A percentile compares a stretch with the other conserved stretches of the same genome.
Conservation (phyloP, 2,113 vertebrate species). For the Ptilorrhoa leucosticta region DNA sequence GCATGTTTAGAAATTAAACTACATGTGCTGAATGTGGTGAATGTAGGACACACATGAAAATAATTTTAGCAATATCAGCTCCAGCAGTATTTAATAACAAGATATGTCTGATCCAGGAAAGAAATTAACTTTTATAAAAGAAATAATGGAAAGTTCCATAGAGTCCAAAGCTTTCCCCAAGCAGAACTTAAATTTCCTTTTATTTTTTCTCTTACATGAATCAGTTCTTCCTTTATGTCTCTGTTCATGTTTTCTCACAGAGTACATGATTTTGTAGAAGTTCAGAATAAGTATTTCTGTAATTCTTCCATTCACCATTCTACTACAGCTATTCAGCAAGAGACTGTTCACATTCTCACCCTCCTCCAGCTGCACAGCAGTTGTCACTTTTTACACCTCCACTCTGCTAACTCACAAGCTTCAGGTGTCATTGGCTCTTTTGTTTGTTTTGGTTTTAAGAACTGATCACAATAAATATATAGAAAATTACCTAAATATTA, state of each 20-base stretch:
- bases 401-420: not conserved
- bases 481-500: not conserved
- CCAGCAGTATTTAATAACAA: not conserved
- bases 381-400: not conserved
- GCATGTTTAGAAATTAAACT: not conserved
- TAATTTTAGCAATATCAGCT: not conserved
- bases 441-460: not conserved
- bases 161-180: not conserved
- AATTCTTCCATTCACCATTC: not conserved
- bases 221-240: not conserved
- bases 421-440: not conserved
- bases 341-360: not conserved
- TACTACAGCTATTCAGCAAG: not conserved
- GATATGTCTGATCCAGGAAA: not conserved
- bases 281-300: not conserved
- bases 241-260: not conserved
- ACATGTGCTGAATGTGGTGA: not conserved
- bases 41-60: not conserved
- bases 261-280: not conserved
- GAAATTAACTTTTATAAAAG: not conserved
- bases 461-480: not conserved
- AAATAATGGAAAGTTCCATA: not conserved
- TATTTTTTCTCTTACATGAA: not conserved
- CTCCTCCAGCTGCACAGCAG: not conserved
- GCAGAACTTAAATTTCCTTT: not conserved